Percentiles rank a stretch among this genome's conserved stretches.
Conservation (phyloP, 2,113 vertebrate species). For the Pituophis catenifer region DNA sequence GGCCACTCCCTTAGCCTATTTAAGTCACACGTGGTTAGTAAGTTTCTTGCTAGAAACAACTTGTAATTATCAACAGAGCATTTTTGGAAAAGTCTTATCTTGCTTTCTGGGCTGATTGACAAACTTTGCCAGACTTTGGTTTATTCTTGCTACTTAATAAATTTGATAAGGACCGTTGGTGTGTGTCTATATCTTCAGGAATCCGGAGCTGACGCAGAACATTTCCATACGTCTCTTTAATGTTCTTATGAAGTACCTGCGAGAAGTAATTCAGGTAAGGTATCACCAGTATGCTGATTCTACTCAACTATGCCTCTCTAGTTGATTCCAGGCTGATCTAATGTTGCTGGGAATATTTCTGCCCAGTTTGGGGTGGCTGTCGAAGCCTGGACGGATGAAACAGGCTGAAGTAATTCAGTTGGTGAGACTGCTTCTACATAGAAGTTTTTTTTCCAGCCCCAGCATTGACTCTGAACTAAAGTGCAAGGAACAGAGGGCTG, state of each 20-base stretch:
- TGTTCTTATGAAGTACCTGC: neutral
- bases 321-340: neutral
- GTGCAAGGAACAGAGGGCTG: neutral
- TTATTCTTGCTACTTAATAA: no score
- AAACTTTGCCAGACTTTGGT: no score
- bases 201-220: no score
- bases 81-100: no score
- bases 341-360: neutral
- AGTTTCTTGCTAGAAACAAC: no score
- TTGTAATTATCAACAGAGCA: no score
- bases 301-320: neutral
- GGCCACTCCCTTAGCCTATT: no score
- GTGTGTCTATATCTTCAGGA: no score
- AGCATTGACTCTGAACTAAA: neutral
- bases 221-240: neutral
- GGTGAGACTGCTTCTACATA: neutral
- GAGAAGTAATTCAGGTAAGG: neutral
- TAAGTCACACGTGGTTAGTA: no score
- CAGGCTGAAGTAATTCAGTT: neutral
- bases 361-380: neutral
- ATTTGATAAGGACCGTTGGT: no score
- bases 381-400: neutral
- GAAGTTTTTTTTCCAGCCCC: neutral
- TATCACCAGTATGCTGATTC: neutral
- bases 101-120: no score